Base-by-base conservation (phyloP, 1,140 invertebrate species). In the Drosophila willistoni region DNA sequence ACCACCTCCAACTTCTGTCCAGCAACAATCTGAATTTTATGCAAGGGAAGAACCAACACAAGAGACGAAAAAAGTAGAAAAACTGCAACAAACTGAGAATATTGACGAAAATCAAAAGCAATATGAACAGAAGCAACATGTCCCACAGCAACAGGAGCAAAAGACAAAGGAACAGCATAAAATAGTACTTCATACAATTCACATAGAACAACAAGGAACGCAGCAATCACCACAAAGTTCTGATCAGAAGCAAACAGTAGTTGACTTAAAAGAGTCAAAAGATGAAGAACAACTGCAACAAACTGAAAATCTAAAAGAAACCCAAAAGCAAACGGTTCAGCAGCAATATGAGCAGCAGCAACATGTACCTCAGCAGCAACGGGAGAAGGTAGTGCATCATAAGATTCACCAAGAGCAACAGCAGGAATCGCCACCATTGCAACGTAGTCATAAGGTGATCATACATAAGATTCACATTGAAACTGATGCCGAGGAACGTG, bases 401-500 rank as follows among this genome's bases (percentile, higher is more conserved):
- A 33, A 29, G n/a, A 29, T 54, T 5, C 25, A 33, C n/a, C 13
- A 14, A n/a, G 47, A 59, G 17, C 64, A 51, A 51, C 47, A 7
- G 22, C 59, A n/a, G 34, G 57, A 22, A 54, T 64, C 56, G 4
- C 47, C 51, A 13, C 69, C 74, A 0, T 25, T 60, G 29, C 81
- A 89, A 9, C 81, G 74, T 67, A 79, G 77, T 71, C 72, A 77
- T 12, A 91, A 87, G 44, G 85, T 91, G 10, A 91, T 91, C 9
- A 90, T 91, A 42, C 90, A 91, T 55, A 74, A 91, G 55, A 81
- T 91, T n/a, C 82, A 70, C 47, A 7, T 91, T 4, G 90, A 91
- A 51, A 69, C 81, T 25, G 73, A 77, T 9, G 86, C 70, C 1
- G 68, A 90, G 42, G 68, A 64, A 17, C 59, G 51, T 0, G 63